Evolutionary conservation across 1,140 invertebrate species (phyloP).

Genomic region (Drosophila carrolli): DNA sequence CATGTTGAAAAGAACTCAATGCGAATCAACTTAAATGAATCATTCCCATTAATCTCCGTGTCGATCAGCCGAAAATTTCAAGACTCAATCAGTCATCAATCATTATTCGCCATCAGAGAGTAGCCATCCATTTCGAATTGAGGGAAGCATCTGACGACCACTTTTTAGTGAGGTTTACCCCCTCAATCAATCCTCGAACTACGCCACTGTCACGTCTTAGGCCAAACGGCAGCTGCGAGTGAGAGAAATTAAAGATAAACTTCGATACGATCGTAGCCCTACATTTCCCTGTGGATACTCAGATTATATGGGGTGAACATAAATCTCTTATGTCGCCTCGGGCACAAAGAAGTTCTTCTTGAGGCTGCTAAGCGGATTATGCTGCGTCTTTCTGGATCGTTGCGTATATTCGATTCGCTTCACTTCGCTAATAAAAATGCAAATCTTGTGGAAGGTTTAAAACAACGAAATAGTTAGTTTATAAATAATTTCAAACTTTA

Average conservation of each 20-base stretch:
- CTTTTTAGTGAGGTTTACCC: constrained; percentile 16
- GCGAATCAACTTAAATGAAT: constrained; percentile 29
- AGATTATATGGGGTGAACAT: constrained; percentile 47
- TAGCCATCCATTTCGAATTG: constrained; percentile 16
- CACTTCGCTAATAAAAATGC: constrained; percentile 25
- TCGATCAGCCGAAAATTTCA: constrained; percentile 33
- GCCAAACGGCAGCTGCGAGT: constrained; percentile 25
- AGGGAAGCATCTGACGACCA: constrained; percentile 9
- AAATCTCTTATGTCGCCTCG: constrained; percentile 51
- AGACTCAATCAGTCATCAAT: constrained; percentile 53
- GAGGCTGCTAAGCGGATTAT: constrained; percentile 66
- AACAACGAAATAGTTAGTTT: constrained; percentile 17
- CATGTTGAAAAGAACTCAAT: constrained; percentile 18
- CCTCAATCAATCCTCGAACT: constrained; percentile 10
- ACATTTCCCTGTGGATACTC: constrained; percentile 27
- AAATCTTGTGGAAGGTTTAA: constrained; percentile 29
- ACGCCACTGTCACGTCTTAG: constrained; percentile 20
- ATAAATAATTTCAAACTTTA: constrained; percentile 67
- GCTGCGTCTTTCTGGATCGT: constrained; percentile 57
- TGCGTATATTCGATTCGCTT: constrained; percentile 40
- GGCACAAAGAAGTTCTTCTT: constrained; percentile 25
- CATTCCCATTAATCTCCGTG: constrained; percentile 42
- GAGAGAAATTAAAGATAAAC: constrained; percentile 20
- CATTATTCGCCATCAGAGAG: constrained; percentile 31
- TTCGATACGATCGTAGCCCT: constrained; percentile 25